These are phyloP conservation scores for Vanacampus margaritifer DNA, from an alignment of 2,113 vertebrate genomes.

Conservation along the genomic window DNA sequence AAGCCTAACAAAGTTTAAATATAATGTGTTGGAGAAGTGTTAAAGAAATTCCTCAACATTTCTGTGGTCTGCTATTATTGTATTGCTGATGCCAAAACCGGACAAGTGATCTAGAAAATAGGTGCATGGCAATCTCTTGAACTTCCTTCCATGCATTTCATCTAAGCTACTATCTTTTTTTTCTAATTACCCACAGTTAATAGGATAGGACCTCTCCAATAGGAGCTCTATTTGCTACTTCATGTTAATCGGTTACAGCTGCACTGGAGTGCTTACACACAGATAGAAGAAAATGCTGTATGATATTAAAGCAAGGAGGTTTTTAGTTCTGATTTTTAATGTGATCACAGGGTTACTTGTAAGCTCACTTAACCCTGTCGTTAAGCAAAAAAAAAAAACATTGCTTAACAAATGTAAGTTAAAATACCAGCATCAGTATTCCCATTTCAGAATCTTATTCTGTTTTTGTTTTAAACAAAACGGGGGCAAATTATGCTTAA, in stretches of 20 bases:
- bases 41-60: background rate
- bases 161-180: slow-evolving; percentile 30
- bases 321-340: slow-evolving; percentile 35
- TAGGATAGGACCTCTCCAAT: slow-evolving; percentile 36
- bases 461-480: slow-evolving; percentile 23
- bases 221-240: slow-evolving; percentile 51
- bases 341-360: slow-evolving; percentile 27
- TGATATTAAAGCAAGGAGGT: slow-evolving; percentile 33
- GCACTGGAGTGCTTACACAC: slow-evolving; percentile 56
- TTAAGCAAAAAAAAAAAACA: slow-evolving; percentile 27
- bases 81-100: background rate
- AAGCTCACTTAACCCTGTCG: slow-evolving; percentile 17
- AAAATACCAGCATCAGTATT: slow-evolving; percentile 17
- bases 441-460: slow-evolving; percentile 5
- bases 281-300: slow-evolving; percentile 20
- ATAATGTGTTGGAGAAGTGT: too few species aligned
- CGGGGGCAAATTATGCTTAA: slow-evolving; percentile 28
- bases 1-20: too few species aligned
- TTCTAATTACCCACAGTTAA: slow-evolving; percentile 40
- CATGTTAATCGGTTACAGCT: slow-evolving; percentile 72
- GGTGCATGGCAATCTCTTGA: background rate
- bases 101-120: background rate
- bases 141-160: slow-evolving; percentile 6
- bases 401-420: slow-evolving; percentile 12
- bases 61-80: background rate